Evolutionary conservation across 2,113 vertebrate species (phyloP), one percentile per base, ranked within the genome.

Genomic region (Pseudorhombus dupliciocellatus): DNA sequence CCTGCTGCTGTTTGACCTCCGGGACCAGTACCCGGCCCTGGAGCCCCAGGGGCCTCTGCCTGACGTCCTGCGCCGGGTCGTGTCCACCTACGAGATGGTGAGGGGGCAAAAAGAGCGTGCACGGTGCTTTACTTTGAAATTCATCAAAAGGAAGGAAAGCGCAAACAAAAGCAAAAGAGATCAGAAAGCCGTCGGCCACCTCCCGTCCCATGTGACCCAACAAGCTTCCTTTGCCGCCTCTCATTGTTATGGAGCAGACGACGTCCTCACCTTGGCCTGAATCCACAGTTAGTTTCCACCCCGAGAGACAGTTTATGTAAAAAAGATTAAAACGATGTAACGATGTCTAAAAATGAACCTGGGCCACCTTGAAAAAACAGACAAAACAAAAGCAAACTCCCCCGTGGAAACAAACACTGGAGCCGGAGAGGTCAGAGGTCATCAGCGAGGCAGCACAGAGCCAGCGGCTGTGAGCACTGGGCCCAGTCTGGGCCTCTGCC

Each of bases 31-130:
- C 85, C 97, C 97, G 15, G 86, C 88, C 4, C 94, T 98, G 94
- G 96, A 98, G 89, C 80, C 96, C 24, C 97, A 97, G 92, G 96
- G 96, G 16, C 88, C 94, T 12, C 92, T 98, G 83, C 97, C 97
- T 0, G 97, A 98, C 44, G 95, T 97, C 60, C 93, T 98, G 73
- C 97, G 95, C 87, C 95, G 94, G 85, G 96, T 96, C 5, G 93
- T 97, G 66, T 94, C 95, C 28, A 95, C 95, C 0, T 98, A 96
- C 50, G 96, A 98, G 75, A 90, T 79, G 92, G 96, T 98, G 84
- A 96, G 96, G n/a, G 80, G 59, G 34, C 2, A 25, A 16, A 40
- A 16, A 16, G 40, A 20, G 20, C 28, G 9, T 7, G 4, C 37
- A 31, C 14, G n/a, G 5, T 46, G 66, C 44, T 54, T 46, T 26